Evolutionary conservation across 2,113 vertebrate genomes (phyloP), one percentile per base, ranked within the genome.

Genomic region (Maccullochella peelii): DNA sequence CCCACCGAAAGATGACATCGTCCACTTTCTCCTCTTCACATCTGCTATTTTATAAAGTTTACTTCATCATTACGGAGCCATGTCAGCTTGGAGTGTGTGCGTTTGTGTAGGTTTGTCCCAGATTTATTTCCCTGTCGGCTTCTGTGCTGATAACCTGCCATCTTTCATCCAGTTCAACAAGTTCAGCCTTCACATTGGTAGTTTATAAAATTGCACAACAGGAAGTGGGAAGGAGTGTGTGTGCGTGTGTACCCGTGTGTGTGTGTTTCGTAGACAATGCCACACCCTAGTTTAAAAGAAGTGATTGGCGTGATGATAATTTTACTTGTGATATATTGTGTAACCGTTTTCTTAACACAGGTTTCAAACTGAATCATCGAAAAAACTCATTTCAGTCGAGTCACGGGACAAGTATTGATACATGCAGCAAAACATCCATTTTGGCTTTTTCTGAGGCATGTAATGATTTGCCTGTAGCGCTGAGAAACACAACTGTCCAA

Each of bases 61-160:
- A 79, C 87, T 93, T 95, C 91, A 92, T 94, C 89, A 92, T 95
- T 92, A 90, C 85, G 66, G 90, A 88, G 77, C 88, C 40, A 36
- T 75, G 89, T 87, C 85, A 80, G 59, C 0, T 9, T 1, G 44
- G 70, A 65, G 55, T 50, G 77, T 71, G 83, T 79, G 62, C 63
- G 25, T 77, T 36, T 80, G 47, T 23, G 21, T 36, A 4, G 8
- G 73, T 70, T 55, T 87, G 85, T 30, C 73, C 88, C 61, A 82
- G 44, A 83, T 82, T 67, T 79, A 55, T 62, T 80, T 87, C 30
- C 23, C 40, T 5, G 23, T 77, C 23, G 0, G 59, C 62, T 55
- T 10, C 70, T 74, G 3, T n/a, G 63, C 77, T 68, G 69, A 86
- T 85, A 63, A 76, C 75, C 84, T 86, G 88, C 79, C 91, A 80